Base-by-base conservation (phyloP, 2,888 invertebrate species). In the Volucella inflata region DNA sequence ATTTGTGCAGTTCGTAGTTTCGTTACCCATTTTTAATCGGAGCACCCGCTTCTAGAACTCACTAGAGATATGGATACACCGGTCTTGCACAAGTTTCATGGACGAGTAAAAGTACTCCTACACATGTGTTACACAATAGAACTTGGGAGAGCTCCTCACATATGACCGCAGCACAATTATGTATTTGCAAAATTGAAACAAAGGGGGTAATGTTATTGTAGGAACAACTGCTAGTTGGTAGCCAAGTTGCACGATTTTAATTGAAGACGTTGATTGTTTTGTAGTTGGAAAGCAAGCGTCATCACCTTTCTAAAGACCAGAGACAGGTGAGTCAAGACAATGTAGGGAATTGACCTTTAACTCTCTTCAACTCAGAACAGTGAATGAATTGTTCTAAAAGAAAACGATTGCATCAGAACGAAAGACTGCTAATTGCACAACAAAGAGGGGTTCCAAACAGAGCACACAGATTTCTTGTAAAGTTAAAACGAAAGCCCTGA, bases 161-260 rank as follows among this genome's bases (percentile, higher is more conserved):
- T 53, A 40, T 79, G 85, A 85, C 85, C 85, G 77, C 85, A 77
- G 72, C 62, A 46, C 81, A 85, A 85, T 81, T 85, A 1, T 21
- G 21, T 21, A 81, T 85, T 85, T 72, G 71, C 46, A 40, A 85
- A 81, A 85, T 70, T 85, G 85, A 77, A 81, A 85, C 81, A 85
- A 81, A 81, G 81, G 46, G 46, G 46, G 65, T 50, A 71, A 71
- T 67, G 46, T 55, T 62, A 46, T 64, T 67, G 81, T 76, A 80
- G 30, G 30, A 30, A 75, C 71, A 65, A 76, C 55, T 57, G 17
- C 16, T 57, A 70, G 62, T 53, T 79, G 70, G 21, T 53, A 64
- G 42, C 57, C 53, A 40, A 51, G 51, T 16, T 67, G 65, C 65
- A 75, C 65, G 21, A 67, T 50, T 67, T 67, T 59, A 40, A 67